Conservation (phyloP, 2,797 vertebrate species). For the Macropodus opercularis region DNA sequence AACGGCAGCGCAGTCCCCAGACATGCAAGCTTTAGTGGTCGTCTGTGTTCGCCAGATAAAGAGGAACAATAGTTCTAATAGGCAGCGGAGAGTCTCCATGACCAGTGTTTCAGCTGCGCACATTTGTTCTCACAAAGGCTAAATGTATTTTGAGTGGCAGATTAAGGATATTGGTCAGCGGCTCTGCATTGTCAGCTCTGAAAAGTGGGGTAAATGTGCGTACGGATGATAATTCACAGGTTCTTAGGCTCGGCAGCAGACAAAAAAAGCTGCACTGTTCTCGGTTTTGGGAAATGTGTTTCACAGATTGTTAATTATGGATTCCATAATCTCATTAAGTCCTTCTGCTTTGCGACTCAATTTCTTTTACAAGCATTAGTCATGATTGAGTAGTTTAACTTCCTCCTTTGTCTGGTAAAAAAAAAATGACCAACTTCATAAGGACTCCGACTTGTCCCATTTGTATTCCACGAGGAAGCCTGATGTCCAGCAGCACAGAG, state of each 20-base stretch:
- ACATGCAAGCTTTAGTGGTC: conserved; percentile 68
- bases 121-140: conserved; percentile 85
- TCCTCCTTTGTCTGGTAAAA: conserved; percentile 65
- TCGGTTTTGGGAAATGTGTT: conserved; percentile 67
- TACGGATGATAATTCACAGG: conserved; percentile 84
- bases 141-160: conserved; percentile 81
- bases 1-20: conserved; percentile 59
- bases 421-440: conserved; percentile 43
- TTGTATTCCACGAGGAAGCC: conserved; percentile 55
- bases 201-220: conserved; percentile 83
- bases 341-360: conserved; percentile 72
- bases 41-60: conserved; percentile 88
- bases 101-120: conserved; percentile 80
- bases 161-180: conserved; percentile 80
- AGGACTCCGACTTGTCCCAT: conserved; percentile 40
- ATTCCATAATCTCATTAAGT: conserved; percentile 76
- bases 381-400: conserved; percentile 72
- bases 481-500: conserved; percentile 45
- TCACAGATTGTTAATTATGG: conserved; percentile 74
- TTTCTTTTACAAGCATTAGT: conserved; percentile 74
- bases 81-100: conserved; percentile 75
- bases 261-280: conserved; percentile 60
- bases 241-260: conserved; percentile 72
- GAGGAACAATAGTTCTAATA: conserved; percentile 87
- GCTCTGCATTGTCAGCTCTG: conserved; percentile 79